phyloP scores from a whole-genome alignment of 2,113 vertebrate genomes.

The Megaptera novaeangliae region DNA sequence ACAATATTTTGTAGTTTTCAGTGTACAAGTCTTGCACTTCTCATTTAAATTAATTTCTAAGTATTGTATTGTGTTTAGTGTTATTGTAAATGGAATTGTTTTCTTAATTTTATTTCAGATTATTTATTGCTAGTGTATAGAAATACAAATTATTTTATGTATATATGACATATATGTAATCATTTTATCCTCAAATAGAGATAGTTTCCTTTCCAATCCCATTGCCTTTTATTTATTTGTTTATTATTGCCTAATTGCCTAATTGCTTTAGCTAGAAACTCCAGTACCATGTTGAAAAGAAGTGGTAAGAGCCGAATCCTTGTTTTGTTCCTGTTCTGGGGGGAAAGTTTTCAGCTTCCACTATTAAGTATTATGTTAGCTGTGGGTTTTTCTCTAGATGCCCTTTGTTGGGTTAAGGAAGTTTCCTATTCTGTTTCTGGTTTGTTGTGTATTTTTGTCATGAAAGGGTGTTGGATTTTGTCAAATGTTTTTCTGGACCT shows the following conservation, averaged over 20 bases:
- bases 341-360: not conserved
- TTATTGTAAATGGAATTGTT: not conserved
- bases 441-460: not conserved
- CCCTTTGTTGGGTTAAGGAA: not conserved
- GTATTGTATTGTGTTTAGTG: not conserved
- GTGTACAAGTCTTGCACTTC: not conserved
- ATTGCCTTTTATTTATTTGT: not conserved
- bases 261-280: not conserved
- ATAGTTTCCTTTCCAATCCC: not conserved
- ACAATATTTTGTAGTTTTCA: not conserved
- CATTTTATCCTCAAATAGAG: not conserved
- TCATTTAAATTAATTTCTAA: not conserved
- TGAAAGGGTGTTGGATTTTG: not conserved
- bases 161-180: not conserved
- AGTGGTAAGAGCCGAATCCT: not conserved
- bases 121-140: not conserved
- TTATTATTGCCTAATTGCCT: not conserved
- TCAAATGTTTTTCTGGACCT: not conserved
- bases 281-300: not conserved
- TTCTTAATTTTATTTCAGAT: not conserved
- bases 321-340: not conserved
- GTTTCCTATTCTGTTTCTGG: not conserved
- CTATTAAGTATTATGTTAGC: not conserved
- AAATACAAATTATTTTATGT: not conserved
- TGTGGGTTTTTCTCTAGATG: not conserved